Base-by-base conservation (phyloP, 2,888 invertebrate species). In the Sisyra nigra region DNA sequence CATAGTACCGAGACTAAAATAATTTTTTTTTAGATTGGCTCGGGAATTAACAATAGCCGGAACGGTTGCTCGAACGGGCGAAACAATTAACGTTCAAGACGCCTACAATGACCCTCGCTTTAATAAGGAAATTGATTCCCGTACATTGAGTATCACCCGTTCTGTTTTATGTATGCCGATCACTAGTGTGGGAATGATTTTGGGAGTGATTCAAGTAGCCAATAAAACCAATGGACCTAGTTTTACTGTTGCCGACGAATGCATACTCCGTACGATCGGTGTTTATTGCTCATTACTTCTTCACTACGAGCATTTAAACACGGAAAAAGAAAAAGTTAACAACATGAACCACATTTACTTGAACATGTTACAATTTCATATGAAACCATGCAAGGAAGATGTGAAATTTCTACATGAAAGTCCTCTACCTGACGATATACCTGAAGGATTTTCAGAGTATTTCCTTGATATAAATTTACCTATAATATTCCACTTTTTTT, bases 251-350 rank as follows among this genome's bases (percentile, higher is more conserved):
- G 65, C 67, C 5, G 76, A 76, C 51, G 73, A 74, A 54, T 53
- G 57, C 40, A 57, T 75, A 42, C 69, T 74, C 50, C 54, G 64
- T 8, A 70, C 71, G 14, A 71, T 76, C 54, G 63, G 71, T 11
- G 65, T 66, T 47, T 75, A 74, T 53, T 71, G 70, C 51, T 66
- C 71, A 0, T 61, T 75, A 34, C 71, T 71, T 14, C 60, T 76
- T 5, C 70, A 72, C 56, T 74, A 70, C 51, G 65, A 67, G 32
- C 67, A 65, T 42, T 62, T 71, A 56, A 64, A 67, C 47, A 63
- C 65, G 49, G 62, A 59, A 55, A 67, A 68, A 53, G 58, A 60
- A 30, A 67, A 59, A 47, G 34, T 14, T 11, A 59, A 62, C 14
- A 67, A 67, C 45, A 51, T 65, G 15, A 68, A 67, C 49, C 54